Percentiles rank a stretch among this genome's conserved stretches.
These are phyloP conservation scores for Spodoptera frugiperda DNA, from an alignment of 1,140 invertebrate species.

Conservation along the genomic window DNA sequence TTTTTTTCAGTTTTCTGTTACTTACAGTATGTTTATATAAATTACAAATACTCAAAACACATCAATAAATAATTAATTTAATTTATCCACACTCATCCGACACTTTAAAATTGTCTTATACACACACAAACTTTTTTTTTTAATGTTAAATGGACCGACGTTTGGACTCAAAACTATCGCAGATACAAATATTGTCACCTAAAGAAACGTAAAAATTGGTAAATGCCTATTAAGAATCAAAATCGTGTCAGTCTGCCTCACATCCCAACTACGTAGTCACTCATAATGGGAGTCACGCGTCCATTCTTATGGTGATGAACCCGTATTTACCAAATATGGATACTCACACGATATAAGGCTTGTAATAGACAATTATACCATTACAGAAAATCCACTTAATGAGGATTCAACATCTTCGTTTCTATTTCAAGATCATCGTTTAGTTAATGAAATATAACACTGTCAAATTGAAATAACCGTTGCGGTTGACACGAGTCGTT, in stretches of 20 bases:
- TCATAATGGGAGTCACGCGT: neutral
- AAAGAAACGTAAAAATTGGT: neutral
- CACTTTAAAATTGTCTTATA: no score
- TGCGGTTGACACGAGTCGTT: neutral
- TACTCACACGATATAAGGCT: neutral
- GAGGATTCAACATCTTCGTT: neutral
- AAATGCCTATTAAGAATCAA: neutral
- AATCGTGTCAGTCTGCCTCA: neutral
- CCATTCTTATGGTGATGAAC: neutral
- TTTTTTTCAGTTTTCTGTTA: no score
- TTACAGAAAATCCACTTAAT: neutral
- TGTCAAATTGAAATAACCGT: conserved; percentile 13
- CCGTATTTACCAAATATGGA: neutral
- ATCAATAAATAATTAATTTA: no score
- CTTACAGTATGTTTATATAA: no score
- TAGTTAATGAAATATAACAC: neutral
- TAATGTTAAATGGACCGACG: no score
- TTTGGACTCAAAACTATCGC: no score
- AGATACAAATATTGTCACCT: no score
- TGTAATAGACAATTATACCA: conserved; percentile 3
- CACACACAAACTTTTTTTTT: no score
- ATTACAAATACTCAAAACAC: no score
- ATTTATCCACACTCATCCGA: no score
- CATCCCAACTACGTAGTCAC: neutral
- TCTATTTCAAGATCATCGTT: neutral